Conservation (phyloP, 1,140 invertebrate species). For the Leptoteleia sp. region DNA sequence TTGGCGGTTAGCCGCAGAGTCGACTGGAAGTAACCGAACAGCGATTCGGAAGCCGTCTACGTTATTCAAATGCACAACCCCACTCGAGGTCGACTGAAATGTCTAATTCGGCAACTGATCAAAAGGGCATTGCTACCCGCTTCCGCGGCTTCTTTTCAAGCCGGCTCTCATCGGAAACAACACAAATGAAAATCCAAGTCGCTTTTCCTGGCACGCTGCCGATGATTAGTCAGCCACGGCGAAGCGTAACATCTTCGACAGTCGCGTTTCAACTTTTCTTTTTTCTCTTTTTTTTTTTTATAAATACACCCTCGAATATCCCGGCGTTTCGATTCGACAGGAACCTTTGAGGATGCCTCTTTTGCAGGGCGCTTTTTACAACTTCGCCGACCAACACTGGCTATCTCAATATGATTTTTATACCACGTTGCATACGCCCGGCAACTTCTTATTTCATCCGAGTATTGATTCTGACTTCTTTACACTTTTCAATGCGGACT, state of each 20-base stretch:
- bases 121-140: constrained; percentile 34
- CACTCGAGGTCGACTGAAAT: constrained; percentile 22
- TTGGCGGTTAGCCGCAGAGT: too few species aligned
- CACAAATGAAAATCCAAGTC: constrained; percentile 58
- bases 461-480: constrained; percentile 51
- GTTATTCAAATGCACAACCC: constrained; percentile 51
- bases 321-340: constrained; percentile 13
- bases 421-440: constrained; percentile 35
- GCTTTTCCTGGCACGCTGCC: constrained; percentile 57
- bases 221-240: constrained; percentile 53
- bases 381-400: constrained; percentile 48
- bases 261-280: constrained; percentile 48
- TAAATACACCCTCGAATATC: constrained; percentile 52
- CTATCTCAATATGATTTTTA: constrained; percentile 58
- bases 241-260: constrained; percentile 52
- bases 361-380: constrained; percentile 48
- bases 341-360: constrained; percentile 47
- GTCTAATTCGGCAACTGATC: constrained; percentile 52
- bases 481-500: constrained; percentile 32
- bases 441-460: constrained; percentile 44
- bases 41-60: background rate
- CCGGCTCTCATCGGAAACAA: constrained; percentile 45
- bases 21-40: too few species aligned
- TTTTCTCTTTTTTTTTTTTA: too few species aligned
- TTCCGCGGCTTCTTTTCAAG: constrained; percentile 45